A percentile compares a stretch with the other conserved stretches of the same genome.
Conservation (phyloP, 1,140 invertebrate species). For the Heliconius nattereri region DNA sequence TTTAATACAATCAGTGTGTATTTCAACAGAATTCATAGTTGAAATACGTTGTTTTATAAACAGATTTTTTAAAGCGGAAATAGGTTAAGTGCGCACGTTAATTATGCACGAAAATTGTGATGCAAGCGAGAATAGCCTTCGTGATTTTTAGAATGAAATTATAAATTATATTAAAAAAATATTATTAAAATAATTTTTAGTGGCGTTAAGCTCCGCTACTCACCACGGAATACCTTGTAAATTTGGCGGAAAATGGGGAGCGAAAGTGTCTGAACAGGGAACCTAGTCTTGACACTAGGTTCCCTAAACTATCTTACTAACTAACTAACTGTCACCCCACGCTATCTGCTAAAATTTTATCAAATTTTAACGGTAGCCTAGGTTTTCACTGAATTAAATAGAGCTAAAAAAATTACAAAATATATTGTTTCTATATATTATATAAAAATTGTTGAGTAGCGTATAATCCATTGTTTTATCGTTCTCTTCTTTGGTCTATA, state of each 20-base stretch:
- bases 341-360: no score
- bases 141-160: neutral
- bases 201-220: neutral
- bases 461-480: no score
- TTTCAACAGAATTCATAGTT: neutral
- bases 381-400: no score
- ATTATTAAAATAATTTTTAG: neutral
- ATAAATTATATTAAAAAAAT: no score
- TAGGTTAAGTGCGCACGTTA: constrained; percentile 9
- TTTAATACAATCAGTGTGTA: neutral
- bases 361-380: no score
- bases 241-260: neutral
- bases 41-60: constrained; percentile 8
- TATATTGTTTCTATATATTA: no score
- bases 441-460: no score
- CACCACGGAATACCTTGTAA: neutral
- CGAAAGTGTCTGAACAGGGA: neutral
- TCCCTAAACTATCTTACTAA: neutral
- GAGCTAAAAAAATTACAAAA: no score
- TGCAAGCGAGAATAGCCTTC: constrained; percentile 4
- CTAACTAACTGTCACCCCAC: no score
- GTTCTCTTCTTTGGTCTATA: no score
- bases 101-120: constrained; percentile 15
- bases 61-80: constrained; percentile 7
- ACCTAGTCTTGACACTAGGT: neutral